A percentile compares a stretch with the other conserved stretches of the same genome.
These are phyloP conservation scores for Linnaemya tessellans DNA, from an alignment of 2,888 invertebrate species.

Conservation along the genomic window DNA sequence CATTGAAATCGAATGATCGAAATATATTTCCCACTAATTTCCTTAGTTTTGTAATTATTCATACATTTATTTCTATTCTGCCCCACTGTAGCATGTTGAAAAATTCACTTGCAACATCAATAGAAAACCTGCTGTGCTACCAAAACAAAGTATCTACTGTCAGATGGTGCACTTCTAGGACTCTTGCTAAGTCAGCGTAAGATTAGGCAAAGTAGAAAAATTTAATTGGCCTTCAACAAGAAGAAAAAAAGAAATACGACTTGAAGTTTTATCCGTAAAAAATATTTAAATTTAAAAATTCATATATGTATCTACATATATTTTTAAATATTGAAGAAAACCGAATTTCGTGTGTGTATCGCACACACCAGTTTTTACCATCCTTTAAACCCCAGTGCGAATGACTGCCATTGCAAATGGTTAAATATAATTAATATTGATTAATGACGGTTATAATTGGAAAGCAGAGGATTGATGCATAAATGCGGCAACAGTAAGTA, in stretches of 20 bases:
- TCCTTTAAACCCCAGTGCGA: not conserved
- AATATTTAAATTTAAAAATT: constrained; percentile 3
- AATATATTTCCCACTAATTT: too few relatives aligned
- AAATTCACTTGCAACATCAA: not conserved
- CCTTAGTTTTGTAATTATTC: too few relatives aligned
- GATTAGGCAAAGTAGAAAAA: not conserved
- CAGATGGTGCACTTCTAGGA: not conserved
- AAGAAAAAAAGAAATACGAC: too few relatives aligned
- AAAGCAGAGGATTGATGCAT: constrained; percentile 37
- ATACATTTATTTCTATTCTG: not conserved
- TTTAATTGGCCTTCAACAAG: too few relatives aligned
- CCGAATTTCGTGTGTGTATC: not conserved
- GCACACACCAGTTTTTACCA: not conserved
- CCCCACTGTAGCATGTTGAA: not conserved
- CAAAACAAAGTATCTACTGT: not conserved
- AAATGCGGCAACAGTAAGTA: not conserved
- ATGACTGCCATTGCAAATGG: not conserved
- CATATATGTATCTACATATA: not conserved
- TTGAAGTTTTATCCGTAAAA: not conserved
- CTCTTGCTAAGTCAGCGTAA: not conserved
- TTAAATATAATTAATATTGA: constrained; percentile 54
- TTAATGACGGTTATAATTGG: constrained; percentile 46
- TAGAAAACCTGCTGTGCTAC: not conserved
- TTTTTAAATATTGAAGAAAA: not conserved
- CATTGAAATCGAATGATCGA: too few relatives aligned